A percentile compares a stretch with the other conserved stretches of the same genome.
Evolutionary conservation across 2,888 invertebrate genomes (phyloP).

Genomic region (Helobdella robusta): DNA sequence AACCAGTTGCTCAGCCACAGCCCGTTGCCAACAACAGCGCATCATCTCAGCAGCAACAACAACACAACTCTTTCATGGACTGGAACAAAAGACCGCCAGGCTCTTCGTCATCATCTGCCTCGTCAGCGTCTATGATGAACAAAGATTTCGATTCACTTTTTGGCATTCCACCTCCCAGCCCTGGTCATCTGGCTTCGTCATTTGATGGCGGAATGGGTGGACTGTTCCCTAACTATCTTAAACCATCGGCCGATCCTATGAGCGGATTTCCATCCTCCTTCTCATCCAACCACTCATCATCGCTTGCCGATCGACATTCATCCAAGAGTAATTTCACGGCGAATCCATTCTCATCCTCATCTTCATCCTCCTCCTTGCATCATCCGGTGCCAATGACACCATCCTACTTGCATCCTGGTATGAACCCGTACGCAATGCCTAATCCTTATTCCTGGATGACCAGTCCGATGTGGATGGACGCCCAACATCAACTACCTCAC

Average conservation of each 20-base stretch:
- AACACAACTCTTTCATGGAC: not conserved
- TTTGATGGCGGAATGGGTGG: not conserved
- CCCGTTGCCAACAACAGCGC: not conserved
- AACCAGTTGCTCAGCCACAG: constrained; percentile 2
- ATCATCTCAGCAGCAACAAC: not conserved
- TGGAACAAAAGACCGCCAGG: constrained; percentile 12
- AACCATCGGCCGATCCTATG: not conserved
- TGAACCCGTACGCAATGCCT: constrained; percentile 22
- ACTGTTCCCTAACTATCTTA: constrained; percentile 8
- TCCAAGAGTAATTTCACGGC: not conserved
- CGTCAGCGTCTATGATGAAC: not conserved
- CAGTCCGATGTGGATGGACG: constrained; percentile 24
- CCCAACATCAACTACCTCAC: constrained; percentile 4
- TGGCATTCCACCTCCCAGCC: not conserved
- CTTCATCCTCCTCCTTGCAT: constrained; percentile 2
- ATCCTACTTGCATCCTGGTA: constrained; percentile 22
- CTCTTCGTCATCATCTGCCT: not conserved
- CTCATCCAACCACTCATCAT: not conserved
- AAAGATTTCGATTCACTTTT: constrained; percentile 1
- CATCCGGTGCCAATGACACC: constrained; percentile 24
- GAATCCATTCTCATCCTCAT: not conserved
- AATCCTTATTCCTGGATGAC: constrained; percentile 26
- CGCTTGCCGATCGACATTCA: no score
- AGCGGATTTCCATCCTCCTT: constrained; percentile 8
- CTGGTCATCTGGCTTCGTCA: not conserved